Evolutionary conservation across 2,888 invertebrate genomes (phyloP), one percentile per base, ranked within the genome.

Genomic region (Troglohyphantes excavatus): DNA sequence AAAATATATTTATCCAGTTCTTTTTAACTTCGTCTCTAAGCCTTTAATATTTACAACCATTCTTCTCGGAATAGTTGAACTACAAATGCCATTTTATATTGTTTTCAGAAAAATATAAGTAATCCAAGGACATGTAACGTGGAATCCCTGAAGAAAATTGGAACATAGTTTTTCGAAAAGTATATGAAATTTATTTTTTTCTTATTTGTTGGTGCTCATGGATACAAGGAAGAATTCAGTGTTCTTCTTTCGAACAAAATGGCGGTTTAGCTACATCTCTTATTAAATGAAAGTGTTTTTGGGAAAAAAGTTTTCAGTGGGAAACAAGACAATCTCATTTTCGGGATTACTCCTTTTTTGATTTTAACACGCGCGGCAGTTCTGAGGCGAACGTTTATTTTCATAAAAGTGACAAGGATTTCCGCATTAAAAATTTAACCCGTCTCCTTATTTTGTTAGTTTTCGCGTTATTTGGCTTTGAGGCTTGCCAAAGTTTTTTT

Each of bases 271-370:
- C 29, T 61, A 13, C 61, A 61, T 75, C 33, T 75, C 59, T 75
- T 75, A 75, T 61, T 75, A 75, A 75, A 75, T 75, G 33, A 59
- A 75, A 75, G 33, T 75, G 75, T 26, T 29, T 53, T n/a, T 27
- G 2, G 2, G 26, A n/a, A 27, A n/a, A 59, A 75, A 33, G 21
- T 7, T 61, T 75, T 29, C 26, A 11, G 6, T n/a, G 1, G 19
- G 75, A 33, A 75, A 75, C 75, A 75, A 75, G 33, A 27, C 61
- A 75, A 61, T 75, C 61, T 75, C 75, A 29, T 75, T 61, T 29
- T n/a, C 61, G 13, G 75, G 61, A 59, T 61, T 61, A 59, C 33
- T 61, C 59, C 29, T 61, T 19, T 61, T 61, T 27, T 61, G 21
- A 61, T 75, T 75, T 61, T 33, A 61, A 61, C 61, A 61, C 75